These are phyloP conservation scores for Priocnemis perturbator DNA, from an alignment of 2,888 invertebrate genomes.

Conservation along the genomic window DNA sequence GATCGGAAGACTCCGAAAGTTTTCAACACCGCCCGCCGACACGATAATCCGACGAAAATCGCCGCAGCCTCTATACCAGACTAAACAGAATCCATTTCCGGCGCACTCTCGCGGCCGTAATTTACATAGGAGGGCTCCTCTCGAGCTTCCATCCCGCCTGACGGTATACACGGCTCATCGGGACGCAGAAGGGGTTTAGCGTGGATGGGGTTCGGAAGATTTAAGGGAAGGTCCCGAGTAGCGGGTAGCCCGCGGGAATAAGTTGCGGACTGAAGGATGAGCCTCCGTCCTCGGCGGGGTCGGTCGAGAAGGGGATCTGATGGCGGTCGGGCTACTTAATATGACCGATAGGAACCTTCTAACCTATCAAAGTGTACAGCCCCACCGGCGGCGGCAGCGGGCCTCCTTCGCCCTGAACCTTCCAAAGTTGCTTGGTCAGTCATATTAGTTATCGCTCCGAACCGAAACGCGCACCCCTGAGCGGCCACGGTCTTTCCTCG, in stretches of 20 bases:
- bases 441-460: slow-evolving; percentile 55
- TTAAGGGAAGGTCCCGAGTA: slow-evolving; percentile 45
- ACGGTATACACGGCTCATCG: slow-evolving; percentile 9
- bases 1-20: no score
- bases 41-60: no score
- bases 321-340: slow-evolving; percentile 64
- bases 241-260: slow-evolving; percentile 43
- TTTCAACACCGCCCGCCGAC: no score
- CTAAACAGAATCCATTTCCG: background rate
- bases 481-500: no score
- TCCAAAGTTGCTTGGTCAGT: slow-evolving; percentile 50
- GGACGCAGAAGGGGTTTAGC: slow-evolving; percentile 2
- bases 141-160: slow-evolving; percentile 37
- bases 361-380: slow-evolving; percentile 61
- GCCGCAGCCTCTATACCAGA: no score
- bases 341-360: slow-evolving; percentile 65
- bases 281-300: slow-evolving; percentile 32
- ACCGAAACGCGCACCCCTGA: slow-evolving; percentile 11
- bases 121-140: slow-evolving; percentile 14
- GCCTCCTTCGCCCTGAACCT: background rate
- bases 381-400: slow-evolving; percentile 16
- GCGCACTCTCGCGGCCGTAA: background rate
- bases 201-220: slow-evolving; percentile 39
- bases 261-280: slow-evolving; percentile 49
- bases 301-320: slow-evolving; percentile 35